Conservation (phyloP, 2,113 vertebrate genomes). For the Rhineura floridana region DNA sequence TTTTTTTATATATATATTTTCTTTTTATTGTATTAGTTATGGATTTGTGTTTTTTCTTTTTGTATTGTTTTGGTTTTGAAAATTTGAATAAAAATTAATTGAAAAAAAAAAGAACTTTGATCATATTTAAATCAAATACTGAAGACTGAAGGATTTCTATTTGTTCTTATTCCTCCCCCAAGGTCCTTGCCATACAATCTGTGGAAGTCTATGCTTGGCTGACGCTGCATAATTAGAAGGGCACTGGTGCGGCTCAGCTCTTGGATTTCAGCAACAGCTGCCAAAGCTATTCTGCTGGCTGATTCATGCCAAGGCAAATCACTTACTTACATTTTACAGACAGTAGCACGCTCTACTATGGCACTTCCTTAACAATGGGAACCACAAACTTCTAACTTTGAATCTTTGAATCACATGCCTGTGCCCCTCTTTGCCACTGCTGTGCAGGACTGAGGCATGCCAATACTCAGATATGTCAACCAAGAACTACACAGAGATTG, state of each 20-base stretch:
- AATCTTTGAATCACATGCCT: neutral
- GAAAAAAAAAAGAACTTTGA: neutral
- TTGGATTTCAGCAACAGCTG: neutral
- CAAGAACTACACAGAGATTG: neutral
- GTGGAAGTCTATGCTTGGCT: neutral
- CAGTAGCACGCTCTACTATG: neutral
- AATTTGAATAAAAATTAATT: too few relatives aligned
- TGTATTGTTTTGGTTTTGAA: too few relatives aligned
- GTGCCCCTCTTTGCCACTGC: neutral
- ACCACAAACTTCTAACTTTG: neutral
- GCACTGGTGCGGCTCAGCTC: neutral
- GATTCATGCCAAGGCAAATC: neutral
- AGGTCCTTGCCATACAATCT: neutral
- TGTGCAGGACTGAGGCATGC: neutral
- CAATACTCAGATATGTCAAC: neutral
- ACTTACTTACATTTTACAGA: neutral
- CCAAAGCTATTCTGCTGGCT: slow-evolving; percentile 15
- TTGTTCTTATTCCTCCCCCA: neutral
- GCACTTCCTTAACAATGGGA: neutral
- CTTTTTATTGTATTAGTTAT: too few relatives aligned
- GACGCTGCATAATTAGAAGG: neutral
- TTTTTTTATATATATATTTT: too few relatives aligned
- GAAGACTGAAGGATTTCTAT: neutral
- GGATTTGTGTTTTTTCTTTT: too few relatives aligned
- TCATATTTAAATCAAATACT: neutral